Evolutionary conservation across 2,113 vertebrate genomes (phyloP).

Genomic region (Pseudorectes ferrugineus): DNA sequence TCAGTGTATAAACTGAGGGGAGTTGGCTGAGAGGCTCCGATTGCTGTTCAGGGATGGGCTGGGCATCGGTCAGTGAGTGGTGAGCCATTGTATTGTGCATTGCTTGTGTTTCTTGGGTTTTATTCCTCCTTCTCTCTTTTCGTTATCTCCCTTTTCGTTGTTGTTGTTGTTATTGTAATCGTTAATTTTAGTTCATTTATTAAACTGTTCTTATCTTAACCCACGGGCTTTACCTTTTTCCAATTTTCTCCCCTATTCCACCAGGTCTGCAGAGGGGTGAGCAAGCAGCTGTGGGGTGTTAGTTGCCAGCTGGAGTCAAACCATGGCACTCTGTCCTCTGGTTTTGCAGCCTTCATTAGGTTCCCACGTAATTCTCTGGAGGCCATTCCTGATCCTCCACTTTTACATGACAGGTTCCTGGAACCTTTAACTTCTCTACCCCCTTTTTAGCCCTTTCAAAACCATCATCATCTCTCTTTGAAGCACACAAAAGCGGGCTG

Average conservation of each 20-base stretch:
- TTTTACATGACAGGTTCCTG: background rate
- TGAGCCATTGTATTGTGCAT: background rate
- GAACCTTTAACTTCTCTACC: background rate
- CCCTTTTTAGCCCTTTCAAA: background rate
- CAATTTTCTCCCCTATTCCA: background rate
- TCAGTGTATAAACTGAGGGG: too few relatives aligned
- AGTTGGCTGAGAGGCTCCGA: accelerated
- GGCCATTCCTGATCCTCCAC: accelerated
- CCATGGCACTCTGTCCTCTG: background rate
- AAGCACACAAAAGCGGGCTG: background rate
- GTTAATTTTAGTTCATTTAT: background rate
- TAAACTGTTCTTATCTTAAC: background rate
- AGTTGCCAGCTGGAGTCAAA: background rate
- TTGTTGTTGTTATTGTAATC: background rate
- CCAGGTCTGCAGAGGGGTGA: background rate
- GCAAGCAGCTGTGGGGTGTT: background rate
- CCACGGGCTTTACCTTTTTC: background rate
- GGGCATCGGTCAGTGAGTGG: background rate
- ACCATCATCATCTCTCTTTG: background rate
- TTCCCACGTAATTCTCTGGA: background rate
- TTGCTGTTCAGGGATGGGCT: background rate
- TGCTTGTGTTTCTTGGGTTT: background rate
- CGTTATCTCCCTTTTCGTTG: background rate
- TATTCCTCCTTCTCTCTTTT: background rate
- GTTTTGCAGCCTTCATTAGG: background rate